These are phyloP conservation scores for Pollenia labialis DNA, from an alignment of 2,888 invertebrate species.

Conservation along the genomic window DNA sequence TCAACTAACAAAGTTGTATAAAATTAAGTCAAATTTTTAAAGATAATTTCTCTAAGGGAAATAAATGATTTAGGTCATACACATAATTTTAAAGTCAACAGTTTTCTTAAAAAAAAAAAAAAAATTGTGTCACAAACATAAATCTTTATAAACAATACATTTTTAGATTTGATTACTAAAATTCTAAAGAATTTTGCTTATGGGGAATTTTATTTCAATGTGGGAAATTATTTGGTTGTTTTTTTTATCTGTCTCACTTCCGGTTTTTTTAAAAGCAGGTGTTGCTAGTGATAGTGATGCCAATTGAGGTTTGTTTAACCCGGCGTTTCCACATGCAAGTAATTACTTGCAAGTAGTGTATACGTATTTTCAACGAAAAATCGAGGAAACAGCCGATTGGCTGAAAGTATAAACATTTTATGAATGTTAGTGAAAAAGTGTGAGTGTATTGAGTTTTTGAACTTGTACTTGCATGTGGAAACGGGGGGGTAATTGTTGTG, in stretches of 20 bases:
- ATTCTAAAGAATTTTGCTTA: background rate
- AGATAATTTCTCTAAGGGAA: background rate
- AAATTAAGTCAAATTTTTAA: slow-evolving; percentile 6
- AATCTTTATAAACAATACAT: background rate
- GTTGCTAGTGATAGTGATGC: background rate
- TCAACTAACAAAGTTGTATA: background rate
- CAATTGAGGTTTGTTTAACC: background rate
- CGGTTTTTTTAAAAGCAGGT: background rate
- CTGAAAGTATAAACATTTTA: too few relatives aligned
- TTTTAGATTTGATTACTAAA: background rate
- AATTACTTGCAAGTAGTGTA: too few relatives aligned
- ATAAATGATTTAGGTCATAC: slow-evolving; percentile 30
- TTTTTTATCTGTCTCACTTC: background rate
- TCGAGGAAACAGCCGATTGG: too few relatives aligned
- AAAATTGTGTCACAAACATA: background rate
- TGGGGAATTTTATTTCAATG: background rate
- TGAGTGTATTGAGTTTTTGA: too few relatives aligned
- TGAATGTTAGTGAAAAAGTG: too few relatives aligned
- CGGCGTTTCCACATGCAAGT: too few relatives aligned
- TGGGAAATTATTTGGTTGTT: background rate
- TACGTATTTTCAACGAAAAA: too few relatives aligned
- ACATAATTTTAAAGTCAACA: background rate
- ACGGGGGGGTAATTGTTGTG: too few relatives aligned
- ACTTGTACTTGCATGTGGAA: too few relatives aligned
- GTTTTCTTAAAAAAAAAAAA: background rate